Percentiles rank a stretch among this genome's conserved stretches.
phyloP scores from a whole-genome alignment of 1,140 invertebrate species.

The Vanessa atalanta region DNA sequence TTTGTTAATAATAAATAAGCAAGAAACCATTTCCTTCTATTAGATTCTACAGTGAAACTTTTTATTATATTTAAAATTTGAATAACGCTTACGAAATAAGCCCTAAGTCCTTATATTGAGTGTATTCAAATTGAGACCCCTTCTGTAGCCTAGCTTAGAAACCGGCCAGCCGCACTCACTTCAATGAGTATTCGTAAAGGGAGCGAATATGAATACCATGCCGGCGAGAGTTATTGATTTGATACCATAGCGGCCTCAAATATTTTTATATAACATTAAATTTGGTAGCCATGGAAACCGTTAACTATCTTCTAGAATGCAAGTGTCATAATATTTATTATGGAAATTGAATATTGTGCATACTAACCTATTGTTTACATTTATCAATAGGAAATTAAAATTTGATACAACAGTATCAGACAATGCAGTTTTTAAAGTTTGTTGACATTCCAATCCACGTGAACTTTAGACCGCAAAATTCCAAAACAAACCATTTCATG shows the following conservation, averaged over 20 bases:
- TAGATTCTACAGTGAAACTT: too few species aligned
- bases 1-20: too few species aligned
- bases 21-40: too few species aligned
- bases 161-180: neutral
- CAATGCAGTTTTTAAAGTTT: slow-evolving; percentile 21
- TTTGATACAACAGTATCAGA: neutral
- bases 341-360: neutral
- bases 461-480: slow-evolving; percentile 24
- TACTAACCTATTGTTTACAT: neutral
- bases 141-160: neutral
- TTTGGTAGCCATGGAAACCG: neutral
- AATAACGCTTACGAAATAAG: neutral
- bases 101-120: neutral
- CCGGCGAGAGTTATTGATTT: slow-evolving; percentile 7
- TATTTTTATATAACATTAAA: neutral
- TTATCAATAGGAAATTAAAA: neutral
- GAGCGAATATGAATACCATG: slow-evolving; percentile 10
- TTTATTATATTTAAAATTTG: too few species aligned
- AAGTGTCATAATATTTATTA: neutral
- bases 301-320: neutral
- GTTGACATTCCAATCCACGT: slow-evolving; percentile 17
- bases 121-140: slow-evolving; percentile 7
- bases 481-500: slow-evolving; percentile 11
- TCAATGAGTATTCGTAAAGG: slow-evolving; percentile 15
- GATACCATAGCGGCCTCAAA: neutral